Evolutionary conservation across 2,797 vertebrate species (phyloP).

Genomic region (Psittacula derbiana): DNA sequence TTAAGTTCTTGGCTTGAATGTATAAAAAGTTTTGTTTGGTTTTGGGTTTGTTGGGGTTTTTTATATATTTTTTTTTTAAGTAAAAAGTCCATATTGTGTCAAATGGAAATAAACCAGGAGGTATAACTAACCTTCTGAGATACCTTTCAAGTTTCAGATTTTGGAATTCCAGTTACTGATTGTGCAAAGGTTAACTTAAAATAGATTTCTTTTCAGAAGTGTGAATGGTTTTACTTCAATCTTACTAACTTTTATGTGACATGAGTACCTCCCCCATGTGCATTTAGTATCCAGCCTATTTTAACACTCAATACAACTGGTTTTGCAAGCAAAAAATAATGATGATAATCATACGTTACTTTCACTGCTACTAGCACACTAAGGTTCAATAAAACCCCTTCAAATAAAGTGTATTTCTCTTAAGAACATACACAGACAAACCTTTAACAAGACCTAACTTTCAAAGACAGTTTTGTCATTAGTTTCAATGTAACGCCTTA

Average conservation of each 20-base stretch:
- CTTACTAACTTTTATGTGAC: neutral
- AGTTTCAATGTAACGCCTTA: neutral
- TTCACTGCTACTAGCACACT: neutral
- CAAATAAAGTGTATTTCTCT: neutral
- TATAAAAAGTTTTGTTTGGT: neutral
- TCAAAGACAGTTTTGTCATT: neutral
- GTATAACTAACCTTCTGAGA: neutral
- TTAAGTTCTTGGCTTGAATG: neutral
- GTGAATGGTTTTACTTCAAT: neutral
- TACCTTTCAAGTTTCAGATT: neutral
- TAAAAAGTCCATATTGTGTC: neutral
- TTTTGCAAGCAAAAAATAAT: neutral
- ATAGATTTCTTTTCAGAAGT: neutral
- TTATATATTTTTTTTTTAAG: neutral
- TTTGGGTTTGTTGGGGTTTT: neutral
- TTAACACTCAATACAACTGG: neutral
- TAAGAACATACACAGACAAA: neutral
- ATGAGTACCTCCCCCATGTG: rapidly evolving
- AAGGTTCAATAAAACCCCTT: neutral
- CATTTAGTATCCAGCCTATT: neutral
- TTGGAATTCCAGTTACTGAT: neutral
- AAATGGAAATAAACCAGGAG: neutral
- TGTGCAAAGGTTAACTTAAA: neutral
- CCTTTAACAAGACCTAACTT: neutral
- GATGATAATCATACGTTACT: neutral